These are phyloP conservation scores for Apamea sordens DNA, from an alignment of 2,888 invertebrate genomes.

Conservation along the genomic window DNA sequence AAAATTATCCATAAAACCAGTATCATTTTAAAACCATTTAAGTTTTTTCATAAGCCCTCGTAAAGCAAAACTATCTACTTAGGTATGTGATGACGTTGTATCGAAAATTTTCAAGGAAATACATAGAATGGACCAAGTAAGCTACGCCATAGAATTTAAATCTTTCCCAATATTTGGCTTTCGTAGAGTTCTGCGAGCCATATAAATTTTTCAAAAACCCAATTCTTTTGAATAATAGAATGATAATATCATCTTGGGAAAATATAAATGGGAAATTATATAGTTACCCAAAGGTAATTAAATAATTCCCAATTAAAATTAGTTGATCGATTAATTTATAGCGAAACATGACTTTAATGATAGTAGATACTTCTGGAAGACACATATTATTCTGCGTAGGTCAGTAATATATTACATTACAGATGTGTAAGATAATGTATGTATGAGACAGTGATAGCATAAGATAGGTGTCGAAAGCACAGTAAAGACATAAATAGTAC, in stretches of 20 bases:
- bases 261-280: background rate
- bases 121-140: background rate
- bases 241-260: background rate
- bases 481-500: constrained; percentile 39
- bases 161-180: background rate
- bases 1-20: constrained; percentile 10
- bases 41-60: constrained; percentile 21
- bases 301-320: background rate
- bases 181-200: background rate
- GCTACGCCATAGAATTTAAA: background rate
- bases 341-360: background rate
- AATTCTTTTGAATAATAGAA: background rate
- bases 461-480: constrained; percentile 46
- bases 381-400: background rate
- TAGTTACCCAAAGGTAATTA: background rate
- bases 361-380: background rate
- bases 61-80: constrained; percentile 21
- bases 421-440: constrained; percentile 13
- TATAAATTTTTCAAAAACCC: background rate
- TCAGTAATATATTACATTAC: constrained; percentile 1
- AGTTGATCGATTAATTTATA: background rate
- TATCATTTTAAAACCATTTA: background rate
- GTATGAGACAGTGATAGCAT: constrained; percentile 31
- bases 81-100: constrained; percentile 18
- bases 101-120: background rate